Base-by-base conservation (phyloP, 2,888 invertebrate species). In the Lymantria monacha region DNA sequence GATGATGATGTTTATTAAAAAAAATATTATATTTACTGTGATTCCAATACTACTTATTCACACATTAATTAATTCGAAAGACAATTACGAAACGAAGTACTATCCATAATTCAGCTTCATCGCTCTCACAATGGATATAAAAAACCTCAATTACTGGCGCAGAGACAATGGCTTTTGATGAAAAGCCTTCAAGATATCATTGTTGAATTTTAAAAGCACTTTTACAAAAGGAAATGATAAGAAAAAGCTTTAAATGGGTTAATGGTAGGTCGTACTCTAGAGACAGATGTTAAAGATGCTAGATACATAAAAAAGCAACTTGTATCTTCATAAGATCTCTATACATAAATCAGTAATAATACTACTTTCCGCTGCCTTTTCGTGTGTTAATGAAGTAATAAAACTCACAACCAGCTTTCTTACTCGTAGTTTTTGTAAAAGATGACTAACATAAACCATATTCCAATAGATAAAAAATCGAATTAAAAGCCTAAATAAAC, bases 101-200 rank as follows among this genome's bases (percentile, higher is more conserved):
- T 56, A 55, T 55, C 51, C 53, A 49, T 46, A 54, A 49, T 61
- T 42, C 49, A 48, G 44, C 49, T 30, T 40, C 42, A 49, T n/a
- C 44, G 44, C 46, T 43, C 42, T 30, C 30, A 14, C 9, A 46
- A 66, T 57, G 49, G 49, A 49, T 44, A 55, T 57, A 59, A 63
- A n/a, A 63, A 67, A 61, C 59, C 61, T 53, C 62, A 66, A 66
- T 66, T 66, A 66, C 59, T 51, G 48, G 42, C 30, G 40, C 11
- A 36, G 46, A 61, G 57, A 67, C 62, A 67, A 67, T 59, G 48
- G 65, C 55, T 49, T 57, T 53, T 61, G 55, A 63, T 52, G 46
- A 53, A 12, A 55, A 48, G 52, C 56, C 53, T 54, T 55, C 49
- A 63, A 65, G 67, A 61, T 51, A n/a, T 10, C 11, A 38, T 38